Evolutionary conservation across 2,888 invertebrate genomes (phyloP), one percentile per base, ranked within the genome.

Genomic region (Drosophila peninsularis): DNA sequence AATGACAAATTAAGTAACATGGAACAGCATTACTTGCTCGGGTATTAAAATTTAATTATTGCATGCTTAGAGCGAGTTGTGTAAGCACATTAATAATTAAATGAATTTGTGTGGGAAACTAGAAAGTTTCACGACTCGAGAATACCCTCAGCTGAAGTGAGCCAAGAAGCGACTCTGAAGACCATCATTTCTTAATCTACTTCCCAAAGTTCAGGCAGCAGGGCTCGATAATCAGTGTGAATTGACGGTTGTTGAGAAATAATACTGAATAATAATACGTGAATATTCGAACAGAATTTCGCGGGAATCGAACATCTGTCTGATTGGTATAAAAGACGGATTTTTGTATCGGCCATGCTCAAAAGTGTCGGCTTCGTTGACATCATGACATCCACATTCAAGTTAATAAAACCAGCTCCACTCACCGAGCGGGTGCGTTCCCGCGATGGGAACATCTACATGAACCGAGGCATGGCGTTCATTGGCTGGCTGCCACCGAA

Each of bases 401-500:
- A 45, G 57, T 53, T 78, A 5, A 80, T 78, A 42, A 57, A 71
- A 1, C 74, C 74, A 11, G 79, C 83, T 0, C 79, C 81, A n/a
- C 42, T 71, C 3, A 75, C 71, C 4, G 53, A 81, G 32, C 53
- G 30, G 1, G 68, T 79, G 56, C 49, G 58, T 6, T 83, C 83
- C 27, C 62, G 83, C 3, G 64, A 79, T 14, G 76, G 55, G 4
- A 58, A 54, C 24, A 68, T 73, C 27, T 86, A 86, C 21, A 45
- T 83, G 13, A 58, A 80, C 27, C 41, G 66, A 0, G 74, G 41
- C 19, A 71, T 82, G 86, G 49, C 41, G 56, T 5, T 86, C 0
- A 63, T 86, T 21, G 83, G 83, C 0, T 83, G 81, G 83, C 11
- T 49, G 24, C 71, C 83, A 0, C 81, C 83, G 1, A 53, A 79